Evolutionary conservation across 2,888 invertebrate species (phyloP).

Genomic region (Phengaris arion): DNA sequence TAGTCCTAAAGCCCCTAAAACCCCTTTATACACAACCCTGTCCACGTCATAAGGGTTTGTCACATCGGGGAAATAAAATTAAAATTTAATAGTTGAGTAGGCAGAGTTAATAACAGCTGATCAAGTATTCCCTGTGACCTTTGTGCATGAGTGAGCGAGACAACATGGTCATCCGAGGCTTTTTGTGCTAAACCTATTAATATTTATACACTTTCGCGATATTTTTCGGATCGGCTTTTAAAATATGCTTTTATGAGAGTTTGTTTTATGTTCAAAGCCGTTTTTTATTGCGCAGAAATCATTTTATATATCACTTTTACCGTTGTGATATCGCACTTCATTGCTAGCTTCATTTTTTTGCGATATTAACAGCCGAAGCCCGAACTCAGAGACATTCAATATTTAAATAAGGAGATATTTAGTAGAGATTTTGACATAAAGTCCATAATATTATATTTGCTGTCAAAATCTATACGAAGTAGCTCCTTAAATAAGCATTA

Average conservation of each 20-base stretch:
- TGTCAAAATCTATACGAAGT: background rate
- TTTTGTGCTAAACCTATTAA: slow-evolving; percentile 3
- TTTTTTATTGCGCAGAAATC: background rate
- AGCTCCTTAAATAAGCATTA: background rate
- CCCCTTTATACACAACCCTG: background rate
- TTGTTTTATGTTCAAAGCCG: background rate
- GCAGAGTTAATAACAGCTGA: slow-evolving; percentile 17
- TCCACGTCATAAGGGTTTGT: background rate
- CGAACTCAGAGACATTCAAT: no score
- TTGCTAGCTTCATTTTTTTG: no score
- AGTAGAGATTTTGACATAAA: background rate
- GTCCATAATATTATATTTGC: no score
- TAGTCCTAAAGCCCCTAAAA: background rate
- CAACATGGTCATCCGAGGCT: background rate
- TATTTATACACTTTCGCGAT: slow-evolving; percentile 3
- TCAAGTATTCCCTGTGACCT: slow-evolving; percentile 6
- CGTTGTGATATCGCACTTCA: no score
- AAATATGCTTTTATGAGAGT: slow-evolving; percentile 12
- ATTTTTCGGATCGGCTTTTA: slow-evolving; percentile 11
- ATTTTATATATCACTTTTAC: background rate
- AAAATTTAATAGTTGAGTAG: slow-evolving; percentile 20
- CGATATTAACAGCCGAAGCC: no score
- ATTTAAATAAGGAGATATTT: background rate
- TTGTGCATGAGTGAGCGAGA: background rate
- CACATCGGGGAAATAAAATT: slow-evolving; percentile 13